Evolutionary conservation across 2,888 invertebrate species (phyloP), one percentile per base, ranked within the genome.

Genomic region (Eucriotettix oculatus): DNA sequence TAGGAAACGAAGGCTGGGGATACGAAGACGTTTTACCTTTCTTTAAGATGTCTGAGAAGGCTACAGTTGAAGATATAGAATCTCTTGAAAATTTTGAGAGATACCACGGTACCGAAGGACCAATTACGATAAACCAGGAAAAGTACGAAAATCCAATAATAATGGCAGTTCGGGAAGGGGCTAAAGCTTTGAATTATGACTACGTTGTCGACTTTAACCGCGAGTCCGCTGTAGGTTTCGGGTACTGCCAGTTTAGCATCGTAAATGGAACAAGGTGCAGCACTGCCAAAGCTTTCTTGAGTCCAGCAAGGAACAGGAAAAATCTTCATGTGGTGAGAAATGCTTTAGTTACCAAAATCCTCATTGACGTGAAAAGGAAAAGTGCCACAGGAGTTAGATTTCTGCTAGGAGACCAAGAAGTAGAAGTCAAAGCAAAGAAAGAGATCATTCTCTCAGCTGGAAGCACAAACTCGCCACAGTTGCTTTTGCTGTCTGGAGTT

Each of bases 321-420:
- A 90, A 90, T 70, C 74, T 90, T 2, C 82, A 83, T 67, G 81
- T 87, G 16, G 80, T 84, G 0, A 74, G 80, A 66, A 78, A 79
- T 41, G 76, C 80, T 44, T 69, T 70, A 42, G 89, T 81, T 0
- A 82, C 80, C 0, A 83, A 82, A 72, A 72, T 89, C 3, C 70
- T 87, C 0, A 83, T 89, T n/a, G 79, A 86, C 67, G 75, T 76
- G 0, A 64, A 71, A 14, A 80, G 80, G 0, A 84, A 82, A 66
- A 73, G 73, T 16, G 86, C 87, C 0, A 78, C 79, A 62, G 89
- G 87, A 0, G 83, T 90, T 0, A 76, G 85, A 66, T 84, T 84
- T 63, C 71, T 79, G 1, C 78, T 82, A 59, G 76, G 81, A 16
- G 75, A 75, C 17, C 64, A 66, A 40, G 69, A 65, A 11, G 67